Evolutionary conservation across 2,888 invertebrate species (phyloP).

Genomic region (Nasonia oneida): DNA sequence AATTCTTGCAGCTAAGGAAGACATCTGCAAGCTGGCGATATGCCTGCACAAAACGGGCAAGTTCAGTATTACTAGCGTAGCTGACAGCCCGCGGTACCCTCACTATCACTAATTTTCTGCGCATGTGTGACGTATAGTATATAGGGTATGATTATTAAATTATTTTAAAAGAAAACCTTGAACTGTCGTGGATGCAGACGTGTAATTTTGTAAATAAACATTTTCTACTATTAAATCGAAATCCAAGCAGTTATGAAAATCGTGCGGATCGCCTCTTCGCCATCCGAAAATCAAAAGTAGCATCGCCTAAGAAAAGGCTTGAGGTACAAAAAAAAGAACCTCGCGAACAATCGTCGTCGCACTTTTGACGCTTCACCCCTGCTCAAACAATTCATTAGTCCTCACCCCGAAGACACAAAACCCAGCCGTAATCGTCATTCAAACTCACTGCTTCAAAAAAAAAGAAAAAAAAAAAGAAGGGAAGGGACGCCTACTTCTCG

Average conservation of each 20-base stretch:
- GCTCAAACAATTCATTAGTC: slow-evolving; percentile 24
- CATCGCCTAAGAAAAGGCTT: background rate
- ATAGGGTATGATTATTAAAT: background rate
- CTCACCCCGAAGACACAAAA: background rate
- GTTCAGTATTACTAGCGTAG: slow-evolving; percentile 32
- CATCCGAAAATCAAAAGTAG: background rate
- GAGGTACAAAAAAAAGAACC: background rate
- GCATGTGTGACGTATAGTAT: background rate
- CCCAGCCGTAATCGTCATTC: slow-evolving; percentile 16
- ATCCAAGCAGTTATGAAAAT: background rate
- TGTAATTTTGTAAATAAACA: background rate
- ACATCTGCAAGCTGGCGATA: slow-evolving; percentile 44
- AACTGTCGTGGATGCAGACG: background rate
- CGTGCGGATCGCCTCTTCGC: background rate
- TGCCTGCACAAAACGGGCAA: slow-evolving; percentile 31
- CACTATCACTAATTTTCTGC: background rate
- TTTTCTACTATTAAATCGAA: too few relatives aligned
- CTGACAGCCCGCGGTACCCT: background rate
- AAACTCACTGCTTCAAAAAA: slow-evolving; percentile 1
- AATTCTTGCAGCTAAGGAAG: slow-evolving; percentile 28
- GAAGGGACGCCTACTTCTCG: background rate
- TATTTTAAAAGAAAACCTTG: background rate
- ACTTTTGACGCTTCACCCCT: slow-evolving; percentile 15
- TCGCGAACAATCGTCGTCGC: slow-evolving; percentile 15
- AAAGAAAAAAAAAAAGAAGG: background rate